These are phyloP conservation scores for Pelecanus crispus DNA, from an alignment of 2,113 vertebrate genomes.

Conservation along the genomic window DNA sequence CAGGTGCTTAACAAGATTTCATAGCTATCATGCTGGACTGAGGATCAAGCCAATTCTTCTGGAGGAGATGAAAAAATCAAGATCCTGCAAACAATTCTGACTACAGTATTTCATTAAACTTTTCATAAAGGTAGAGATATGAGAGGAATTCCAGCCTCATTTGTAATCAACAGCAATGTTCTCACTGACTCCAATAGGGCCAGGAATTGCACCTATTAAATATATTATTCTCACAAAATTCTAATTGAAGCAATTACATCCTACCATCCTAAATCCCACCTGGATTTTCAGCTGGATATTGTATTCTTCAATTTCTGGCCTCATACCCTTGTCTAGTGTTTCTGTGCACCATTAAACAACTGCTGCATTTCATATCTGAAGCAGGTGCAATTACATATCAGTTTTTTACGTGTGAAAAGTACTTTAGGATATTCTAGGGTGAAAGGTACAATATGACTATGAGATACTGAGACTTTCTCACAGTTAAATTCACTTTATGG, in stretches of 20 bases:
- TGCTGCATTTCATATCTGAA: slow-evolving; percentile 56
- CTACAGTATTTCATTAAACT: slow-evolving; percentile 30
- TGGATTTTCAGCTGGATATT: slow-evolving; percentile 62
- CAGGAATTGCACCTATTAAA: slow-evolving; percentile 58
- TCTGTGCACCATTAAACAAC: slow-evolving; percentile 60
- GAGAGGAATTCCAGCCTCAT: slow-evolving; percentile 43
- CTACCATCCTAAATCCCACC: slow-evolving; percentile 57
- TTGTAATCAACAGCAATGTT: slow-evolving; percentile 48
- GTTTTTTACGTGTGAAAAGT: slow-evolving; percentile 32
- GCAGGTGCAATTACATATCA: slow-evolving; percentile 41
- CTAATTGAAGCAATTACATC: slow-evolving; percentile 63
- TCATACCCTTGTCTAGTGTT: slow-evolving; percentile 28
- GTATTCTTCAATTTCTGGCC: slow-evolving; percentile 57
- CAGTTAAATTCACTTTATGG: neutral
- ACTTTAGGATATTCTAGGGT: slow-evolving; percentile 52
- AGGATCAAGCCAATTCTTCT: slow-evolving; percentile 22
- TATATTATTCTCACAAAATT: slow-evolving; percentile 61
- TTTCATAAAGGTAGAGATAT: slow-evolving; percentile 27
- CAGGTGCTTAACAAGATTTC: slow-evolving; percentile 20
- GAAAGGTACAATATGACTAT: slow-evolving; percentile 42
- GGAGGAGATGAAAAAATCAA: slow-evolving; percentile 22
- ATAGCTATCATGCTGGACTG: neutral
- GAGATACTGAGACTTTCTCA: slow-evolving; percentile 26
- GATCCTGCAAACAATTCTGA: slow-evolving; percentile 18
- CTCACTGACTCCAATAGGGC: slow-evolving; percentile 35